Evolutionary conservation across 2,113 vertebrate species (phyloP), one percentile per base, ranked within the genome.

Genomic region (Eublepharis macularius): DNA sequence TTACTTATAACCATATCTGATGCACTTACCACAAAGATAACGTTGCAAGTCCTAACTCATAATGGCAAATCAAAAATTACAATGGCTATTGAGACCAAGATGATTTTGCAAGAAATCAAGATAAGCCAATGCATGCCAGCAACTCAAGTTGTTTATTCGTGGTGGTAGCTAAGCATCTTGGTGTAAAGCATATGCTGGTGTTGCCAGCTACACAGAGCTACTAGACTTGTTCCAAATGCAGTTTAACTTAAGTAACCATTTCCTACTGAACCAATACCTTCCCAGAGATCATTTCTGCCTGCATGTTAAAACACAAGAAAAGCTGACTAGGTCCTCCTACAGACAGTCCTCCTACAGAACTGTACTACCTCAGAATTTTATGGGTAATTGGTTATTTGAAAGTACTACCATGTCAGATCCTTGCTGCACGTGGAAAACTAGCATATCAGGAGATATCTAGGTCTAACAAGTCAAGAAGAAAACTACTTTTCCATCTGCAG

Each of bases 191-290:
- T 29, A 75, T 24, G 26, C 4, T 66, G 54, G 16, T 54, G 76
- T 54, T 88, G 85, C 66, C 87, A 91, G 49, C 41, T 24, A 4
- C n/a, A 4, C 54, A 0, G 0, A 90, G 73, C 29, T 66, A 47
- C 19, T 76, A 63, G 80, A 29, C 45, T 49, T 24, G 12, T 45
- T 1, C 36, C 76, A 89, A 17, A 14, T 2, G 29, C 4, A 84
- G 81, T 57, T 68, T 7, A 39, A 1, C 9, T 51, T 72, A 82
- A 80, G n/a, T 39, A 36, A 4, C 43, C 29, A 29, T 66, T 65
- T 82, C 47, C 24, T 82, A 74, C 12, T 84, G 14, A 54, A 45
- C 39, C 57, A 45, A 10, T 47, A 34, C 2, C 80, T 86, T 91
- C 70, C 45, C 49, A 10, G 43, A 82, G 11, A 24, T 79, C 1